Base-by-base conservation (phyloP, 2,113 vertebrate genomes). In the Ivindomyrus marchei region DNA sequence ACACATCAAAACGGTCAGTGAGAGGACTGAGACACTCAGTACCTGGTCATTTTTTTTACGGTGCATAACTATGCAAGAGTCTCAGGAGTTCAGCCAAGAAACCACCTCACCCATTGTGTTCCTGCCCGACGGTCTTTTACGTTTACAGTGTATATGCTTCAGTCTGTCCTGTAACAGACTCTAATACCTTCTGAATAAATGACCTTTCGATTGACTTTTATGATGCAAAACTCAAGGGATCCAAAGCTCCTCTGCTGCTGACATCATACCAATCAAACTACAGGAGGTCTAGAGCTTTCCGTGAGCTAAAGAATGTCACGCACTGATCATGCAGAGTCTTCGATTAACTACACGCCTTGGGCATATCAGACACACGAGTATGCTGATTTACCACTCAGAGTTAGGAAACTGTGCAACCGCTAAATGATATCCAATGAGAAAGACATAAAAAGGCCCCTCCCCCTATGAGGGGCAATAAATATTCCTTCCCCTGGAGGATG, bases 51-150 rank as follows among this genome's bases (percentile, higher is more conserved):
- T 42, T 62, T 88, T 88, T 70, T 70, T 70, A 13, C 13, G 15
- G 53, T 62, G 56, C 58, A 83, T 91, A 90, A 92, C 92, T 94
- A 94, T 94, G 94, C 93, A 95, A 92, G 53, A 47, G 92, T 91
- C 93, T 93, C 93, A 93, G 93, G 92, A 93, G 80, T 89, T 85
- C 88, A 89, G 91, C 91, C 90, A 90, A 88, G 83, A 56, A 42
- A 74, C 77, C 88, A 89, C 53, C 74, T 86, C 1, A 31, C 77
- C 84, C 52, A n/a, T 62, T 47, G 2, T 77, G 74, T 86, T 85
- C 8, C 7, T 66, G 2, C 39, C 5, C 6, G 3, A 56, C 27
- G 10, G 9, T 27, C 42, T 56, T 42, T 24, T 42, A 15, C 24
- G 31, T 21, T 86, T 21, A 36, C 10, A 52, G 49, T 87, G 2